Evolutionary conservation across 2,113 vertebrate species (phyloP).

Genomic region (Sorex araneus): DNA sequence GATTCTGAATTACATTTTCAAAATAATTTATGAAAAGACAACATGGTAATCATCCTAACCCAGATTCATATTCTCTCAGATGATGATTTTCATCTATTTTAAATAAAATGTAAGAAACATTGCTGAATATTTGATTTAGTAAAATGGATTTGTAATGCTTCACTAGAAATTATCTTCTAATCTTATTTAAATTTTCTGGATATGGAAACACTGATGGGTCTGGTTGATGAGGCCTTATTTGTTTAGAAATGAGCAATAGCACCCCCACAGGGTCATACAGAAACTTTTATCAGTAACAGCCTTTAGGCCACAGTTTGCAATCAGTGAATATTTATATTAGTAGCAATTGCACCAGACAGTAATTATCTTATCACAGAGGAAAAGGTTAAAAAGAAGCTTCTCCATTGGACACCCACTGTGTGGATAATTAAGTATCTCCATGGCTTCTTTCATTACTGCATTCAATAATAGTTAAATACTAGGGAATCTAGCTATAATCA

Average conservation of each 20-base stretch:
- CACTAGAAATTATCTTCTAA: conserved; percentile 74
- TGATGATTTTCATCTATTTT: conserved; percentile 77
- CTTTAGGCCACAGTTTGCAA: conserved; percentile 88
- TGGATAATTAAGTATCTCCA: conserved; percentile 91
- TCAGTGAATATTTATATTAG: conserved; percentile 91
- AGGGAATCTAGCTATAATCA: conserved; percentile 88
- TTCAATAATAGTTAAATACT: conserved; percentile 91
- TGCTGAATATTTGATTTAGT: conserved; percentile 69
- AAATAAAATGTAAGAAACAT: conserved; percentile 64
- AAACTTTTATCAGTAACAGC: conserved; percentile 81
- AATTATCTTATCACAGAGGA: conserved; percentile 92
- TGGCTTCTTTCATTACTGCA: conserved; percentile 89
- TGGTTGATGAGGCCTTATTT: conserved; percentile 78
- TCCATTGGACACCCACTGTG: conserved; percentile 89
- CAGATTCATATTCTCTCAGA: conserved; percentile 47
- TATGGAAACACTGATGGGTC: conserved; percentile 67
- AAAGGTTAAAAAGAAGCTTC: conserved; percentile 90
- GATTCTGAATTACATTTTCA: conserved; percentile 52
- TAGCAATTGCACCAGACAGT: conserved; percentile 88
- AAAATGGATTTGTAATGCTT: conserved; percentile 52
- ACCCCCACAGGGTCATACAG: conserved; percentile 74
- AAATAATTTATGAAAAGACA: conserved; percentile 70
- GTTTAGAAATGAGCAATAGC: conserved; percentile 83
- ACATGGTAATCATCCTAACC: conserved; percentile 58
- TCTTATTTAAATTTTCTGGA: conserved; percentile 72